Conservation (phyloP, 2,113 vertebrate species). For the Mormoops blainvillei region DNA sequence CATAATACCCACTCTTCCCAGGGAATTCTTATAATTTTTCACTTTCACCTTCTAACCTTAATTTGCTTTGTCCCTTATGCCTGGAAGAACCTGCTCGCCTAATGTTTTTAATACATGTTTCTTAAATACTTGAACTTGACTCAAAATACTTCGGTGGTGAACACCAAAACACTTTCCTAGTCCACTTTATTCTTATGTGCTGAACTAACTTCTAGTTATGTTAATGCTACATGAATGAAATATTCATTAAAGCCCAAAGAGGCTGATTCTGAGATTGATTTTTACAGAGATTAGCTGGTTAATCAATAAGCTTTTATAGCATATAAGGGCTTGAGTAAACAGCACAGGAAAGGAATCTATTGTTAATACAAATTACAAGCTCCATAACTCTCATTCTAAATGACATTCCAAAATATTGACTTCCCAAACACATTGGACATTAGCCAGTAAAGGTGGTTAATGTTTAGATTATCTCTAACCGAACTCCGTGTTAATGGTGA, state of each 20-base stretch:
- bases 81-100: not conserved
- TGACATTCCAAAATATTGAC: slow-evolving; percentile 24
- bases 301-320: slow-evolving; percentile 46
- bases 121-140: slow-evolving; percentile 27
- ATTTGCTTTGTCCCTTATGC: not conserved
- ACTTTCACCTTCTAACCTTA: slow-evolving; percentile 34
- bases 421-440: slow-evolving; percentile 36
- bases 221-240: slow-evolving; percentile 15
- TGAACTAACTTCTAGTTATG: slow-evolving; percentile 34
- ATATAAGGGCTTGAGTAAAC: not conserved
- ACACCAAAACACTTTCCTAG: slow-evolving; percentile 14
- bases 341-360: slow-evolving; percentile 1
- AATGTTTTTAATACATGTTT: not conserved
- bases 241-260: slow-evolving; percentile 45
- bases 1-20: not conserved
- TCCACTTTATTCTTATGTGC: slow-evolving; percentile 4
- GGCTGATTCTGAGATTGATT: slow-evolving; percentile 29
- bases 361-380: slow-evolving; percentile 39
- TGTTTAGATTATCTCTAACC: slow-evolving; percentile 34
- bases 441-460: slow-evolving; percentile 11
- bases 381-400: slow-evolving; percentile 28
- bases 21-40: not conserved
- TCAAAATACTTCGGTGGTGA: slow-evolving; percentile 15
- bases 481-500: not conserved
- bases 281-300: slow-evolving; percentile 33